Evolutionary conservation across 2,797 vertebrate species (phyloP).

Genomic region (Darevskia nairensis): DNA sequence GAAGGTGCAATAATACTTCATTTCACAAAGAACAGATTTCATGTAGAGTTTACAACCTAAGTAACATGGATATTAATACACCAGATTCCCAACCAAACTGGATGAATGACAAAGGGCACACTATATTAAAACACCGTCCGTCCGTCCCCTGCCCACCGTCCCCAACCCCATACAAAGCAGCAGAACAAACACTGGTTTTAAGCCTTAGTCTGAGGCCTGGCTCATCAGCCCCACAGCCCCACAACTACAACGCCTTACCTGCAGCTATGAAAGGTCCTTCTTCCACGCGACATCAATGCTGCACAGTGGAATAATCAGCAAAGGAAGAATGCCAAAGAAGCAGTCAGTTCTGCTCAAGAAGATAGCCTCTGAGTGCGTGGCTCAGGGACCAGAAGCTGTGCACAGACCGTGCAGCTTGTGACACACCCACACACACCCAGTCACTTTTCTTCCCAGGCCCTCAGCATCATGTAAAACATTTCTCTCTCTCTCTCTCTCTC

Average conservation of each 20-base stretch:
- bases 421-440: neutral
- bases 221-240: neutral
- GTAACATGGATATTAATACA: neutral
- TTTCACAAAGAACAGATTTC: neutral
- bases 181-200: neutral
- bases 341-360: neutral
- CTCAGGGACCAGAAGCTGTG: neutral
- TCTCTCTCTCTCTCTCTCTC: too few species aligned
- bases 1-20: neutral
- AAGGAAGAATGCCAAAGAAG: neutral
- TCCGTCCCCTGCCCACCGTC: neutral
- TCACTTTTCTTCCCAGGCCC: neutral
- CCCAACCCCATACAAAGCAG: too few species aligned
- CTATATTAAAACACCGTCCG: neutral
- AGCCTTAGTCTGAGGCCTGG: neutral
- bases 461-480: neutral
- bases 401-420: neutral
- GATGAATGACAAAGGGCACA: neutral
- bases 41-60: neutral
- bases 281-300: neutral
- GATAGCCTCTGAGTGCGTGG: neutral
- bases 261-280: neutral
- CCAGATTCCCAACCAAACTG: slow-evolving; percentile 2
- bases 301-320: slow-evolving; percentile 5
- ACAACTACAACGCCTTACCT: slow-evolving; percentile 35